Evolutionary conservation across 2,888 invertebrate genomes (phyloP).

Genomic region (Hyposoter dolosus): DNA sequence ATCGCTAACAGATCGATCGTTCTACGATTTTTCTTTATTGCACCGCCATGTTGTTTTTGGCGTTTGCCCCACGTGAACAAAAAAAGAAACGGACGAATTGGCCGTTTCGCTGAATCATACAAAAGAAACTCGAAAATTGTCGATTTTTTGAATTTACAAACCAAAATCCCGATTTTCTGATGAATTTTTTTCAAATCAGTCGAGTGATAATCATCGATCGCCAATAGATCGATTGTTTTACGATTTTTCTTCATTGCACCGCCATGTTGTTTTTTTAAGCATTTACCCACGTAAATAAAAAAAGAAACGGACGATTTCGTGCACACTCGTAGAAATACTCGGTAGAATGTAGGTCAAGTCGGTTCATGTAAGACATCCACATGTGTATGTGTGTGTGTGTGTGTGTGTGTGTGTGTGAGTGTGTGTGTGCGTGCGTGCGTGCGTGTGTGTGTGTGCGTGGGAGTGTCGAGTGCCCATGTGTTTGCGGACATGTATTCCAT

Average conservation of each 20-base stretch:
- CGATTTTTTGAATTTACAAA: too few relatives aligned
- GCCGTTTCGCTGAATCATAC: too few relatives aligned
- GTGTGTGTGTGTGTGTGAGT: too few relatives aligned
- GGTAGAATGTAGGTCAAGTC: not conserved
- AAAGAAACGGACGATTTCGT: not conserved
- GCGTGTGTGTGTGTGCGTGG: not conserved
- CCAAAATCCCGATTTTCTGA: too few relatives aligned
- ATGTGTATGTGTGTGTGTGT: not conserved
- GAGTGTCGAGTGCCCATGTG: not conserved
- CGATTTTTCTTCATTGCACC: not conserved
- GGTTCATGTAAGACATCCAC: not conserved
- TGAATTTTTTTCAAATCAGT: too few relatives aligned
- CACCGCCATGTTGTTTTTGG: not conserved
- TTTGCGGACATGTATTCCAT: conserved; percentile 4
- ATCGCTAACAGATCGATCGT: not conserved
- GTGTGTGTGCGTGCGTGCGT: too few relatives aligned
- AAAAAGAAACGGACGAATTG: not conserved
- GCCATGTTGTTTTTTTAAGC: not conserved
- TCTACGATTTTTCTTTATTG: not conserved
- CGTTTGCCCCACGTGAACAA: not conserved
- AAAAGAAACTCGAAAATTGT: too few relatives aligned
- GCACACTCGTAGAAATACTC: not conserved
- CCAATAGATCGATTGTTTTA: not conserved
- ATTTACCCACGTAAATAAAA: not conserved
- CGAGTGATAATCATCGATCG: not conserved